phyloP scores from a whole-genome alignment of 37 sponge, comb jelly and placozoan genomes.

The Halichondria panicea region DNA sequence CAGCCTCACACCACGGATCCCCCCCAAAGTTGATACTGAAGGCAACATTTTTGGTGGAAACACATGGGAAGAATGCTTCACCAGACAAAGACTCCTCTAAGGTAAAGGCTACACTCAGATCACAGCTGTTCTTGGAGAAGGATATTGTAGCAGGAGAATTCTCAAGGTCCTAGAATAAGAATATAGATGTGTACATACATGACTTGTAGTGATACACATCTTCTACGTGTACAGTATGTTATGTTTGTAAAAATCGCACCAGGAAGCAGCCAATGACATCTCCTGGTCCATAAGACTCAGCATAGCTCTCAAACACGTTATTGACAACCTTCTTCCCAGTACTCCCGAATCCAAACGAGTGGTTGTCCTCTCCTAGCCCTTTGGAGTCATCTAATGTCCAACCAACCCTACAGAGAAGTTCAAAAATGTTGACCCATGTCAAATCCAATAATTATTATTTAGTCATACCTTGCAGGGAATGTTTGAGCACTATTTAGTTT shows the following conservation, averaged over 20 bases:
- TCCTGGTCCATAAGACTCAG: slow-evolving; percentile 72
- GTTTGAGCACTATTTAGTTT: too few relatives aligned
- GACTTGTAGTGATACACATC: neutral
- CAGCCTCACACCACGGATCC: slow-evolving; percentile 18
- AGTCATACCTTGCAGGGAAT: too few relatives aligned
- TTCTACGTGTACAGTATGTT: neutral
- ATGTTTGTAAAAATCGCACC: slow-evolving; percentile 34
- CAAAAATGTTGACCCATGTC: too few relatives aligned
- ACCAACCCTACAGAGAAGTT: slow-evolving; percentile 59
- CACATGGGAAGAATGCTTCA: slow-evolving; percentile 81
- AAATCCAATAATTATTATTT: too few relatives aligned
- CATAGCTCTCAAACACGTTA: slow-evolving; percentile 62
- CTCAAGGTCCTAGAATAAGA: slow-evolving; percentile 62
- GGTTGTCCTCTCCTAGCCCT: slow-evolving; percentile 64
- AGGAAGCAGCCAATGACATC: slow-evolving; percentile 86
- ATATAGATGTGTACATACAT: neutral
- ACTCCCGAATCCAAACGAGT: slow-evolving; percentile 88
- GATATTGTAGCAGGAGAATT: slow-evolving; percentile 59
- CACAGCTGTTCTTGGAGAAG: slow-evolving; percentile 87
- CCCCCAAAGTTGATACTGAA: slow-evolving; percentile 69
- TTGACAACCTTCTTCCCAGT: slow-evolving; percentile 67
- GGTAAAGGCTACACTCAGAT: slow-evolving; percentile 57
- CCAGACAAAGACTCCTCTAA: slow-evolving; percentile 9
- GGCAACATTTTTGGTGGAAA: slow-evolving; percentile 77
- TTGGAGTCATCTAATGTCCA: slow-evolving; percentile 64